phyloP scores from a whole-genome alignment of 2,888 invertebrate genomes.

The Drosophila fungiperda region DNA sequence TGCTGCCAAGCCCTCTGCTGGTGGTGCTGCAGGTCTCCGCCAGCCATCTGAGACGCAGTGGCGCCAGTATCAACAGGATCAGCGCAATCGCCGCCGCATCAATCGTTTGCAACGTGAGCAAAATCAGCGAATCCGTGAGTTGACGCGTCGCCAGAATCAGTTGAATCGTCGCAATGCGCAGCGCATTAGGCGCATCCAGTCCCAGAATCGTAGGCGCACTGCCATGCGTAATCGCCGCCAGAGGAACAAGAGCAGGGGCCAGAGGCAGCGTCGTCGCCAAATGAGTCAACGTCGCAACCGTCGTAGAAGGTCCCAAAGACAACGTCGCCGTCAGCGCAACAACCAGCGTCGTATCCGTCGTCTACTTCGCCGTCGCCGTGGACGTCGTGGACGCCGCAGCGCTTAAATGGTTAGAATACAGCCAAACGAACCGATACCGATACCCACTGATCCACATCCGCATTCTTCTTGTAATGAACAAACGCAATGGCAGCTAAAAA shows the following conservation, averaged over 20 bases:
- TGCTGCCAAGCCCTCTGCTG: slow-evolving; percentile 25
- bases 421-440: background rate
- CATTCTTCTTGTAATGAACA: slow-evolving; percentile 25
- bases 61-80: slow-evolving; percentile 62
- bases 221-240: slow-evolving; percentile 48
- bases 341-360: slow-evolving; percentile 57
- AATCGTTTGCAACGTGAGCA: slow-evolving; percentile 63
- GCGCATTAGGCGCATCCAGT: slow-evolving; percentile 46
- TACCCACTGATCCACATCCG: background rate
- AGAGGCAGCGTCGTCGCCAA: slow-evolving; percentile 47
- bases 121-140: slow-evolving; percentile 50
- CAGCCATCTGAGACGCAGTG: slow-evolving; percentile 60
- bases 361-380: slow-evolving; percentile 51
- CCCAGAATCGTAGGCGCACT: slow-evolving; percentile 47
- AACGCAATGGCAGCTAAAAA: slow-evolving; percentile 35
- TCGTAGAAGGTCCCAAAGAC: slow-evolving; percentile 33
- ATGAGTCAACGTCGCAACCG: slow-evolving; percentile 39
- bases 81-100: slow-evolving; percentile 67
- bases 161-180: slow-evolving; percentile 50
- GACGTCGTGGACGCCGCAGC: slow-evolving; percentile 38
- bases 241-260: slow-evolving; percentile 28
- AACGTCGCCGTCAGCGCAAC: slow-evolving; percentile 51
- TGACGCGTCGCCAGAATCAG: slow-evolving; percentile 60
- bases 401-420: slow-evolving; percentile 8
- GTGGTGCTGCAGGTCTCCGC: slow-evolving; percentile 12